These are phyloP conservation scores for Caenorhabditis doughertyi DNA, from an alignment of 2,888 invertebrate species.

Conservation along the genomic window DNA sequence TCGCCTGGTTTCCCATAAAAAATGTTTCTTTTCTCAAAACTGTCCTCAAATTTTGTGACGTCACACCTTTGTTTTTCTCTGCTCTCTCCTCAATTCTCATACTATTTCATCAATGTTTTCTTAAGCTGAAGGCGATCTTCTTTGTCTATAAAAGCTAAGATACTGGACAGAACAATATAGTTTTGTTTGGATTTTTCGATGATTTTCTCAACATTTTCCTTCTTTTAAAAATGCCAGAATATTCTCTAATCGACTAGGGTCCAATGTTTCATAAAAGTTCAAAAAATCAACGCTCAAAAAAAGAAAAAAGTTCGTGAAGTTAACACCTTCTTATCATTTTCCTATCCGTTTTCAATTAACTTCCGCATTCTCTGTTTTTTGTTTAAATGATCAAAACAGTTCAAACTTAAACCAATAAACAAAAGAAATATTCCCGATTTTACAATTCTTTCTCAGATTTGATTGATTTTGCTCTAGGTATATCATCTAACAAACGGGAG, in stretches of 20 bases:
- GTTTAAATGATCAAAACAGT: slow-evolving; percentile 7
- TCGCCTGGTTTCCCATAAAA: slow-evolving; percentile 10
- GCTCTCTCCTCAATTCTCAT: not conserved
- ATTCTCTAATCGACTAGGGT: no score
- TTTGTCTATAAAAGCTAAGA: slow-evolving; percentile 26
- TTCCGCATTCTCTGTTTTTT: slow-evolving; percentile 23
- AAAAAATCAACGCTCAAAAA: slow-evolving; percentile 13
- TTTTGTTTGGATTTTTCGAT: not conserved
- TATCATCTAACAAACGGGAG: no score
- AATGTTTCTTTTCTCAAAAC: slow-evolving; percentile 25
- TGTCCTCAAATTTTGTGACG: slow-evolving; percentile 26
- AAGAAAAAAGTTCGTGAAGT: slow-evolving; percentile 4
- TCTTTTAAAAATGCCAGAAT: no score
- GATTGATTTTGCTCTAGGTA: no score
- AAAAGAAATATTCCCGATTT: no score
- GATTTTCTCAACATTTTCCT: no score
- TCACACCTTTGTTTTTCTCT: slow-evolving; percentile 23
- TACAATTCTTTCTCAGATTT: no score
- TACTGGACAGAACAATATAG: not conserved
- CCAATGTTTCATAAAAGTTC: no score
- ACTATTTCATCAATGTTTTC: slow-evolving; percentile 6
- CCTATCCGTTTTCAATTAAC: slow-evolving; percentile 6
- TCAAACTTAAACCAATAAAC: not conserved
- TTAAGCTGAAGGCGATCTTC: not conserved
- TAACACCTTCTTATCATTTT: slow-evolving; percentile 18